phyloP scores from a whole-genome alignment of 1,140 invertebrate species.

The Drosophila ananassae region DNA sequence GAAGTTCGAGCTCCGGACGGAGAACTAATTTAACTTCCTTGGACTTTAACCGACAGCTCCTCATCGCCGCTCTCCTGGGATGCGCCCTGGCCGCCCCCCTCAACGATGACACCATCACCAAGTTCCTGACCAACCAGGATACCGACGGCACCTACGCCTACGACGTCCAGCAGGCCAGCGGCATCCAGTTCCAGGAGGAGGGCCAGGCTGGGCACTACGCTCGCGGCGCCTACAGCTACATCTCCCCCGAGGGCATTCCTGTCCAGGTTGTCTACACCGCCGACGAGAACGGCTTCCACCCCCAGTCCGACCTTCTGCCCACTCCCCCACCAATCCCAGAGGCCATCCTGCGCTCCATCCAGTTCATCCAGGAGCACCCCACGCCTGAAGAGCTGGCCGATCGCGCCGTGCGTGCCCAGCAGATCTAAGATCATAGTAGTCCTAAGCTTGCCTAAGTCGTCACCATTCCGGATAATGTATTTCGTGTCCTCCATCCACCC shows the following conservation, averaged over 20 bases:
- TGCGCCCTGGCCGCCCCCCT: conserved; percentile 45
- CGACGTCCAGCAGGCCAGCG: conserved; percentile 34
- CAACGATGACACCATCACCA: conserved; percentile 40
- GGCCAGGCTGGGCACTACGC: conserved; percentile 53
- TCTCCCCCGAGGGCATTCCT: conserved; percentile 80
- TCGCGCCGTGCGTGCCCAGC: conserved; percentile 59
- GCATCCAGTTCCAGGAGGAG: conserved; percentile 32
- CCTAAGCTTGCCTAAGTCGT: conserved; percentile 35
- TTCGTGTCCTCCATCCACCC: conserved; percentile 5
- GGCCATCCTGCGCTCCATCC: conserved; percentile 49
- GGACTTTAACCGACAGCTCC: conserved; percentile 36
- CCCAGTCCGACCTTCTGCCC: conserved; percentile 85
- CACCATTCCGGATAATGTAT: conserved; percentile 18
- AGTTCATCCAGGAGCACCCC: conserved; percentile 57
- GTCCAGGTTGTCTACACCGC: conserved; percentile 85
- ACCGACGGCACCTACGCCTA: conserved; percentile 51
- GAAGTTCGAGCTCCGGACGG: not conserved
- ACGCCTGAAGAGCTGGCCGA: conserved; percentile 72
- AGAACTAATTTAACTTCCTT: conserved; percentile 20
- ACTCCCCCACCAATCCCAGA: conserved; percentile 86
- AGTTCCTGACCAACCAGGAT: conserved; percentile 42
- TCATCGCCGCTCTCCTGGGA: conserved; percentile 54
- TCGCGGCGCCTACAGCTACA: conserved; percentile 38
- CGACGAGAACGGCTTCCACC: conserved; percentile 86
- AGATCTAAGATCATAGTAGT: conserved; percentile 44